Percentiles rank a stretch among this genome's conserved stretches.
These are phyloP conservation scores for Stichodactyla mertensii DNA, from an alignment of 64 coral and sea anemone genomes.

Conservation along the genomic window DNA sequence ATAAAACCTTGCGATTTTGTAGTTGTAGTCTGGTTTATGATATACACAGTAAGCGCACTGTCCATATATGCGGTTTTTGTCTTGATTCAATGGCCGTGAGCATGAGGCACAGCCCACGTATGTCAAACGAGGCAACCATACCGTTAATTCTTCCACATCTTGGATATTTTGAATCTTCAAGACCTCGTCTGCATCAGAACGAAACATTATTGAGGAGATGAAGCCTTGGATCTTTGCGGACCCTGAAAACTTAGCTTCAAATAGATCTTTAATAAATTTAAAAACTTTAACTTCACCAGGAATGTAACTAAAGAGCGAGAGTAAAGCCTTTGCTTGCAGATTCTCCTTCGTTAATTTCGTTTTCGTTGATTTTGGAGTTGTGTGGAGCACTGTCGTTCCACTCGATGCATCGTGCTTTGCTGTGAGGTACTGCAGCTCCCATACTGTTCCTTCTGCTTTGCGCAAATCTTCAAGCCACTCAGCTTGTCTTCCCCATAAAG, in stretches of 20 bases:
- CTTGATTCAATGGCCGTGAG: conserved; percentile 38
- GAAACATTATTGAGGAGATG: conserved; percentile 44
- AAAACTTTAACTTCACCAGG: conserved; percentile 27
- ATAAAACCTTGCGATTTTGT: conserved; percentile 50
- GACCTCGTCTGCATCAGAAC: conserved; percentile 16
- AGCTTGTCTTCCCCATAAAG: conserved; percentile 74
- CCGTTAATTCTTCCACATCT: conserved; percentile 8
- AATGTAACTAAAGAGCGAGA: conserved; percentile 33
- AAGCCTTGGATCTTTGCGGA: conserved; percentile 36
- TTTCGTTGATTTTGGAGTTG: conserved; percentile 73
- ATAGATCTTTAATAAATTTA: conserved; percentile 41
- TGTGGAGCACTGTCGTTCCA: conserved; percentile 30
- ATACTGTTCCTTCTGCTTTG: conserved; percentile 43
- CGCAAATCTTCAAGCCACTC: conserved; percentile 51
- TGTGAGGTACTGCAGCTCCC: conserved; percentile 71
- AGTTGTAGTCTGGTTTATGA: conserved; percentile 42
- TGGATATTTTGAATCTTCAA: conserved; percentile 19
- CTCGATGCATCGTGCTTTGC: conserved; percentile 29
- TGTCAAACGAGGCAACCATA: conserved; percentile 21
- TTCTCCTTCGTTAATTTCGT: conserved; percentile 25
- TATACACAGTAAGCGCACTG: conserved; percentile 60
- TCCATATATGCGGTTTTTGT: conserved; percentile 66
- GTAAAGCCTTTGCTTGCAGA: conserved; percentile 12
- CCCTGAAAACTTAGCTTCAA: conserved; percentile 59
- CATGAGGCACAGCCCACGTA: conserved; percentile 69